phyloP scores from a whole-genome alignment of 2,888 invertebrate species.

The Caprella mutica region DNA sequence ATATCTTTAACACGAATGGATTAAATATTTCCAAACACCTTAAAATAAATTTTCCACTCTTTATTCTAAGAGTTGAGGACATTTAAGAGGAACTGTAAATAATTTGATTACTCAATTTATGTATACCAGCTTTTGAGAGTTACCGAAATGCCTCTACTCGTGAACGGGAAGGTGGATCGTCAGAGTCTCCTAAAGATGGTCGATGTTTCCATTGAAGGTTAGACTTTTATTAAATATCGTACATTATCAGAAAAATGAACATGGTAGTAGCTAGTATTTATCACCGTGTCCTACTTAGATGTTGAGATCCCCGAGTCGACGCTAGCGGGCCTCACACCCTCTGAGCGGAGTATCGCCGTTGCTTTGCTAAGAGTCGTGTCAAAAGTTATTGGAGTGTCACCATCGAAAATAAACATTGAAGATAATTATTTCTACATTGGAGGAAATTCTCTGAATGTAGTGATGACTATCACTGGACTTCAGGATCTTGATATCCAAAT shows the following conservation, averaged over 20 bases:
- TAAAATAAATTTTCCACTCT: too few species aligned
- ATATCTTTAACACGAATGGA: too few species aligned
- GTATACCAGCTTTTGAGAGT: constrained; percentile 39
- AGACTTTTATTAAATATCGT: not conserved
- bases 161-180: constrained; percentile 77
- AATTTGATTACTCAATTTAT: not conserved
- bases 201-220: constrained; percentile 43
- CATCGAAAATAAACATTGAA: constrained; percentile 39
- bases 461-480: constrained; percentile 64
- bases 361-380: constrained; percentile 63
- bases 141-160: constrained; percentile 63
- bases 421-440: constrained; percentile 74
- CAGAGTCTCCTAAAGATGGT: constrained; percentile 63
- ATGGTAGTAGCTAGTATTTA: too few species aligned
- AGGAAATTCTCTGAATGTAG: constrained; percentile 75
- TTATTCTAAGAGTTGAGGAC: too few species aligned
- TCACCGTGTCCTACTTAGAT: not conserved
- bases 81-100: too few species aligned
- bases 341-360: constrained; percentile 49
- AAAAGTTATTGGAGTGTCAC: constrained; percentile 45
- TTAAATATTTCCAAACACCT: too few species aligned
- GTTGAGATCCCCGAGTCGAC: constrained; percentile 44
- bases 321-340: too few species aligned
- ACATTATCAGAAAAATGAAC: not conserved
- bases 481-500: constrained; percentile 65